Base-by-base conservation (phyloP, 2,888 invertebrate genomes). In the Tipula confusa region DNA sequence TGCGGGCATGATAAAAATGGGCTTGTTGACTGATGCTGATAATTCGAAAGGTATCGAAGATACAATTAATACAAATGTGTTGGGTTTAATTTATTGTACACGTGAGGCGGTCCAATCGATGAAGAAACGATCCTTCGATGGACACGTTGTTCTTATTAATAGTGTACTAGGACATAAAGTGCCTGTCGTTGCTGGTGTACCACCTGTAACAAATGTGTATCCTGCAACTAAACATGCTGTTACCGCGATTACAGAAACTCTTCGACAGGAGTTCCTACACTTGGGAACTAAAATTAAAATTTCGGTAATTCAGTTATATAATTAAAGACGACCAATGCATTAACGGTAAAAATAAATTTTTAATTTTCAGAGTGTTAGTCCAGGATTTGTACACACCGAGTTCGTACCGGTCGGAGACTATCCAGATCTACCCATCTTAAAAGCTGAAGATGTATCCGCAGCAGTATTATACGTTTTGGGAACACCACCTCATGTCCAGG, bases 71-170 rank as follows among this genome's bases (percentile, higher is more conserved):
- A 89, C 89, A 28, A 91, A 91, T 85, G 84, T 90, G 0, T 88
- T 88, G 85, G 91, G 89, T 0, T 85, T 88, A 1, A 85, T 91
- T 0, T 83, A 89, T 81, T 91, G 91, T 86, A 88, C 90, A 0
- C 89, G 90, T 0, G 88, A 88, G 84, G 92, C 91, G 0, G 86
- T 90, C 3, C 87, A 87, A 0, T 91, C 91, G 13, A 92, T 92
- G 92, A 89, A 87, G 29, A 87, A 87, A 15, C 87, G 87, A 5
- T 85, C 87, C 3, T 86, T 88, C 4, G 87, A 88, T 48, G 92
- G 92, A 0, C 89, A 90, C 84, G 89, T 91, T 38, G 87, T 91
- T 33, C 87, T 90, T 29, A 87, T 91, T 0, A 91, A 91, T 82
- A 81, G 91, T 83, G 88, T 90, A 83, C 87, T 90, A 85, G 91